phyloP scores from a whole-genome alignment of 2,888 invertebrate species.

The Smittia sp. region DNA sequence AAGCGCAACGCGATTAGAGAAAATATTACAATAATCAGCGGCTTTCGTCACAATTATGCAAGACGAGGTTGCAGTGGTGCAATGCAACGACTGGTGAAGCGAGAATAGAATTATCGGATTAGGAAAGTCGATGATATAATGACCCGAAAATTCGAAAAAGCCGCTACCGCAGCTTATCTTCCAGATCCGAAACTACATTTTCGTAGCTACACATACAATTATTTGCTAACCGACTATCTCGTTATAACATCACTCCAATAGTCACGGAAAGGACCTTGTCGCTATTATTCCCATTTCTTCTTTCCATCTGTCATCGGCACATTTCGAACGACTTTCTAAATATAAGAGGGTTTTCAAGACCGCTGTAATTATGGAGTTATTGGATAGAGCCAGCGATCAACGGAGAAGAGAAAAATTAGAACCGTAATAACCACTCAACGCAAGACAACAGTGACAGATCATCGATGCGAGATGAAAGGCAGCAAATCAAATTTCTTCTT shows the following conservation, averaged over 20 bases:
- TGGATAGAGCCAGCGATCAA: neutral
- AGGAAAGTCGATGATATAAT: conserved; percentile 10
- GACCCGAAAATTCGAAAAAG: too few relatives aligned
- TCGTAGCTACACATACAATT: neutral
- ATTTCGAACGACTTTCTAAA: neutral
- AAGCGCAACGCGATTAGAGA: neutral
- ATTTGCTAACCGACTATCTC: conserved; percentile 28
- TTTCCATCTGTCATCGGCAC: conserved; percentile 35
- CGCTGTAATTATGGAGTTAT: conserved; percentile 29
- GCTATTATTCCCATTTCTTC: neutral
- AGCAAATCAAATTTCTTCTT: neutral
- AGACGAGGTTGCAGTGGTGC: neutral
- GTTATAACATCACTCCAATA: conserved; percentile 32
- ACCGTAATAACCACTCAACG: conserved; percentile 10
- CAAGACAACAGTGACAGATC: conserved; percentile 2
- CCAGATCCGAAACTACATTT: too few relatives aligned
- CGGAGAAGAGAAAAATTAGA: neutral
- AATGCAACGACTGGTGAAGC: conserved; percentile 9
- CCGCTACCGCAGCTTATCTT: conserved; percentile 4
- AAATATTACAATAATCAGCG: conserved; percentile 9
- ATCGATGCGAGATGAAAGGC: conserved; percentile 1
- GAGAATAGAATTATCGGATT: conserved; percentile 21
- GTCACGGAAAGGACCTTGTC: neutral
- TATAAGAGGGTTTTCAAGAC: conserved; percentile 3
- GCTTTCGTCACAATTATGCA: neutral